These are phyloP conservation scores for Cryptotermes secundus DNA, from an alignment of 1,140 invertebrate genomes.

Conservation along the genomic window DNA sequence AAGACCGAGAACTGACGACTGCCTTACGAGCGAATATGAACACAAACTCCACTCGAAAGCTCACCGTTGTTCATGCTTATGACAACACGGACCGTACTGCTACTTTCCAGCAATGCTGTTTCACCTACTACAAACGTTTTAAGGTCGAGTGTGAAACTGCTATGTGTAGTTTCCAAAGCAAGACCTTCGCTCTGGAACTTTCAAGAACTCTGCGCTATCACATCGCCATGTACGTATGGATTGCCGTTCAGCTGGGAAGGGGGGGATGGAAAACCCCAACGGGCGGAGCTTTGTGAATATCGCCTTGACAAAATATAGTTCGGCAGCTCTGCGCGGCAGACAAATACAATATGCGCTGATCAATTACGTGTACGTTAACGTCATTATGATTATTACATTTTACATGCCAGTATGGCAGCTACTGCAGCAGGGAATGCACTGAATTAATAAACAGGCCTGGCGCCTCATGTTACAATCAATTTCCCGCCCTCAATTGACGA, in stretches of 20 bases:
- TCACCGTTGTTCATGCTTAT: not conserved
- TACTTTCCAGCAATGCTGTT: not conserved
- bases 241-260: not conserved
- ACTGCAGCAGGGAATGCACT: not conserved
- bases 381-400: not conserved
- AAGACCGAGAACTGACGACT: not conserved
- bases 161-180: not conserved
- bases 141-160: not conserved
- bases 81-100: not conserved
- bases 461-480: not conserved
- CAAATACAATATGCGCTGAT: not conserved
- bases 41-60: not conserved
- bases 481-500: not conserved
- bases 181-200: constrained; percentile 26
- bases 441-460: not conserved
- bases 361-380: not conserved
- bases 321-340: not conserved
- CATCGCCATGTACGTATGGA: constrained; percentile 33
- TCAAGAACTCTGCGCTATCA: not conserved
- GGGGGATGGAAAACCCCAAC: constrained; percentile 29
- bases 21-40: not conserved
- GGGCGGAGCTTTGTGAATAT: constrained; percentile 28
- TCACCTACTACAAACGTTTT: constrained; percentile 7
- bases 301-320: constrained; percentile 1
- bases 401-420: not conserved